Evolutionary conservation across 2,888 invertebrate species (phyloP), one percentile per base, ranked within the genome.

Genomic region (Anoplius nigerrimus): DNA sequence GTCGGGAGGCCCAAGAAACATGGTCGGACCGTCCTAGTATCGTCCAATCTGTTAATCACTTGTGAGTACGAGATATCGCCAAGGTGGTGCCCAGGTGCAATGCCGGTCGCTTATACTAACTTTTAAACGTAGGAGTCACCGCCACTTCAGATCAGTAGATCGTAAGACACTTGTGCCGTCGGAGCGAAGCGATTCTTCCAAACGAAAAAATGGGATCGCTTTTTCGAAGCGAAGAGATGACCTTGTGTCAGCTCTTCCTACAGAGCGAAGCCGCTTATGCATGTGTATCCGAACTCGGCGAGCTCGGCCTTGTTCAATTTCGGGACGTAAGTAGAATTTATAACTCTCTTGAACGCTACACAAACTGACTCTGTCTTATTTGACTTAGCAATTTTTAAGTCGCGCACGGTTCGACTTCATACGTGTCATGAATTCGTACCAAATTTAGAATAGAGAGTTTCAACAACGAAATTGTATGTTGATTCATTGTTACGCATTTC

Each of bases 211-310:
- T 96, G 96, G 95, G 95, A 89, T 95, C 97, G 88, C 92, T 98
- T 88, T 98, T 98, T 90, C 94, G 98, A 82, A 98, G 98, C 91
- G 98, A 98, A 90, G 97, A 98, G 92, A 99, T 99, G 98, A 95
- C 97, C 87, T 92, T 98, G 90, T 98, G 98, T 92, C 99, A 99
- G 90, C 94, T 99, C 85, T 99, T 98, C 90, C 91, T 99, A 79
- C 99, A 99, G 90, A 97, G 98, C 90, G 99, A 99, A 91, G 98
- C 98, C 66, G 98, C 99, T 18, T 99, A 99, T 91, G 96, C 97
- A 72, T 98, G 98, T 91, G 97, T 99, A 78, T 98, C 98, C 42
- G 98, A 99, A 89, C 92, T 99, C 60, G 99, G 99, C 71, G 99
- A 99, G 90, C 91, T 99, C 78, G 99, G 98, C 62, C 92, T 99